Evolutionary conservation across 2,888 invertebrate species (phyloP).

Genomic region (Antheraea assamensis): DNA sequence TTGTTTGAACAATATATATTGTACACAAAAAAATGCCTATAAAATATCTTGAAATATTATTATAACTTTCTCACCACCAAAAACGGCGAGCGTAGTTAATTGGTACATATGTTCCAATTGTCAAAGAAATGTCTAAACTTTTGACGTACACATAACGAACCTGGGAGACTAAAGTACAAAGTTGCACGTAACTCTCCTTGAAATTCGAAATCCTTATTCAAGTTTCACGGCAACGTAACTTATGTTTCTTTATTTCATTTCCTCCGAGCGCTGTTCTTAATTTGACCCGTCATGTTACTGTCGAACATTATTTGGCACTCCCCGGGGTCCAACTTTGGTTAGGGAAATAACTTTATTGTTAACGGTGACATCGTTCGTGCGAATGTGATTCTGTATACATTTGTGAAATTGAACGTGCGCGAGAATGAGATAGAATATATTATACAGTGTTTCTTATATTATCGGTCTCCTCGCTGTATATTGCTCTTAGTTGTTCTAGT

Average conservation of each 20-base stretch:
- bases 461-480: too few species aligned
- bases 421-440: too few species aligned
- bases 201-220: constrained; percentile 2
- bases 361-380: too few species aligned
- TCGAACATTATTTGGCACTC: constrained; percentile 12
- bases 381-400: too few species aligned
- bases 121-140: constrained; percentile 4
- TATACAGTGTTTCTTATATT: too few species aligned
- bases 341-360: background rate
- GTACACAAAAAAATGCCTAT: too few species aligned
- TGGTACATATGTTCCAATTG: background rate
- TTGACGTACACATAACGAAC: background rate
- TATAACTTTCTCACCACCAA: too few species aligned
- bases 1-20: too few species aligned
- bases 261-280: background rate
- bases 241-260: constrained; percentile 9
- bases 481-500: too few species aligned
- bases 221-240: constrained; percentile 6
- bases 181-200: constrained; percentile 5
- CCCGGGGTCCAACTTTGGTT: background rate
- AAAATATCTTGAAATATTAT: too few species aligned
- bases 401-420: too few species aligned
- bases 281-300: constrained; percentile 10
- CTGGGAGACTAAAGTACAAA: background rate
- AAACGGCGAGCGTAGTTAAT: too few species aligned